Evolutionary conservation across 2,797 vertebrate genomes (phyloP).

Genomic region (Taenioides sp.): DNA sequence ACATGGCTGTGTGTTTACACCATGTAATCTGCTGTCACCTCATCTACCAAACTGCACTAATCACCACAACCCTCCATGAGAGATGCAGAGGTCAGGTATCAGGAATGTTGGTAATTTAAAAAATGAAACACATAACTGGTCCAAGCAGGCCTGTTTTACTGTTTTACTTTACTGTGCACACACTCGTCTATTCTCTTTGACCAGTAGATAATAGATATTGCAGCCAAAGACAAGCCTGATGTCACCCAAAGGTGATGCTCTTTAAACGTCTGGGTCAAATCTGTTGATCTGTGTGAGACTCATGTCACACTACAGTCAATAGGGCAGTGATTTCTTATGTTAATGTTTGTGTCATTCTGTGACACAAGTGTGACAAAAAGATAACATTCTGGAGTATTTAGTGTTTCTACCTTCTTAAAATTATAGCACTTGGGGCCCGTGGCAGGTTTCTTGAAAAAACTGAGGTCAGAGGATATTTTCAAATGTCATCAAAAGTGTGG

Average conservation of each 20-base stretch:
- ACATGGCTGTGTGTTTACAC: not conserved
- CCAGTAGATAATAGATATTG: not conserved
- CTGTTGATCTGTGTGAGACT: constrained; percentile 2
- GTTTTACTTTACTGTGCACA: too few species aligned
- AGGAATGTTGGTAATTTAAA: constrained; percentile 1
- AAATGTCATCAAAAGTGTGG: constrained; percentile 31
- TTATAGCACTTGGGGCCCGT: not conserved
- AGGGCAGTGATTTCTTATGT: not conserved
- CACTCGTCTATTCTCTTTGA: constrained; percentile 23
- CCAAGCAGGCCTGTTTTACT: not conserved
- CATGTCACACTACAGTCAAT: not conserved
- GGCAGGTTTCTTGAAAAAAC: not conserved
- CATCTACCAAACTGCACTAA: not conserved
- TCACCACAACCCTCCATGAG: not conserved
- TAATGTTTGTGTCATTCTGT: not conserved
- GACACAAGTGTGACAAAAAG: not conserved
- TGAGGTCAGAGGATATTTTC: constrained; percentile 17
- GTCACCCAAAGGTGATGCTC: constrained; percentile 18
- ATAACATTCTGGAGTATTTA: not conserved
- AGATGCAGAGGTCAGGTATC: constrained; percentile 18
- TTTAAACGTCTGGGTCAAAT: constrained; percentile 21
- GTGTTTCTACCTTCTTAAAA: not conserved
- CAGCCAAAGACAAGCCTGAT: not conserved
- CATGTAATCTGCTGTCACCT: not conserved
- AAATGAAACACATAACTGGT: not conserved